A percentile compares a stretch with the other conserved stretches of the same genome.
Evolutionary conservation across 2,888 invertebrate genomes (phyloP).

Genomic region (Melieria picta): DNA sequence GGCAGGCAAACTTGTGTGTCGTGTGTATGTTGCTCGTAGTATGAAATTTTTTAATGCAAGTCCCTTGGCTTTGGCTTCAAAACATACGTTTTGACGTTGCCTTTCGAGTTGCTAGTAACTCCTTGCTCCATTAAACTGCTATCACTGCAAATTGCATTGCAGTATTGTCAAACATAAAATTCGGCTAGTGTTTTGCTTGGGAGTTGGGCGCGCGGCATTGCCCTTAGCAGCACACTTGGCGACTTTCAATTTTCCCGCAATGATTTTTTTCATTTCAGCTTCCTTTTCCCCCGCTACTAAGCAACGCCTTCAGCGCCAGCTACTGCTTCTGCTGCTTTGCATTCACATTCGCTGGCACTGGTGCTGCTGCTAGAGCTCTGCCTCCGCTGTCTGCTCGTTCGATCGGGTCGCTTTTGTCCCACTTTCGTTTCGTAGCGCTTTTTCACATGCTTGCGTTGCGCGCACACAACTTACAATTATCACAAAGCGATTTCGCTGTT

Average conservation of each 20-base stretch:
- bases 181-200: too few relatives aligned
- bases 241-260: slow-evolving; percentile 21
- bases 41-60: slow-evolving; percentile 7
- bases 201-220: too few relatives aligned
- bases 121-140: too few relatives aligned
- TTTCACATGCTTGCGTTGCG: slow-evolving; percentile 15
- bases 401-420: slow-evolving; percentile 31
- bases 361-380: slow-evolving; percentile 17
- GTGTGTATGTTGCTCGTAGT: too few relatives aligned
- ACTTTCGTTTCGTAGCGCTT: slow-evolving; percentile 34
- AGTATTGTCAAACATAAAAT: too few relatives aligned
- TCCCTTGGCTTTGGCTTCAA: slow-evolving; percentile 1
- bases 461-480: slow-evolving; percentile 3
- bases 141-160: too few relatives aligned
- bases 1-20: not conserved
- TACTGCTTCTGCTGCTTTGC: slow-evolving; percentile 15
- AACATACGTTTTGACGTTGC: too few relatives aligned
- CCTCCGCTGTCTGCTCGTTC: slow-evolving; percentile 9
- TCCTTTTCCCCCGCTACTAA: slow-evolving; percentile 22
- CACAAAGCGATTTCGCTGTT: slow-evolving; percentile 20
- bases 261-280: slow-evolving; percentile 30
- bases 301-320: slow-evolving; percentile 19
- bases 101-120: too few relatives aligned
- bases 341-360: slow-evolving; percentile 20
- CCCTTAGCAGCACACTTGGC: not conserved